Evolutionary conservation across 2,888 invertebrate genomes (phyloP), one percentile per base, ranked within the genome.

Genomic region (Scaptomyza cyrtandrae): DNA sequence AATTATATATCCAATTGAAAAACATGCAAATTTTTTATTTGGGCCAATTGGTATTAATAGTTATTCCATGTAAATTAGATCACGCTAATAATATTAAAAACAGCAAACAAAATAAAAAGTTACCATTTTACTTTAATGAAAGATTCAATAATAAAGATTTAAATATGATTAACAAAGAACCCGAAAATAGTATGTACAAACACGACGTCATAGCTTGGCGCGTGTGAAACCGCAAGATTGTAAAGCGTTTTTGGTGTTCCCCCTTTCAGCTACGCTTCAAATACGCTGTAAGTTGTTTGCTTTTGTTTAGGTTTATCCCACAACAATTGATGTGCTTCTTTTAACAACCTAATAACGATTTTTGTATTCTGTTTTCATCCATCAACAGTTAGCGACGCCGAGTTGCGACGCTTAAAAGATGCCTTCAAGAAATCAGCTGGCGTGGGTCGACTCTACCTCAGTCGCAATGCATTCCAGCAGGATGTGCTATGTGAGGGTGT

Each of bases 401-500:
- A 98, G 92, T 93, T 95, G 86, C 95, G 96, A 91, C 94, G 97
- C 80, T 94, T 98, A 65, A 95, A 96, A 90, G 97, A 97, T 92
- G 97, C 97, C 50, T 98, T 97, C 92, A 97, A 97, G 91, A 94
- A 96, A 90, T 95, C 96, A 80, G 95, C 97, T 59, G 96, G 96
- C 68, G 93, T 95, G 67, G 95, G 95, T 27, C 94, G 94, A 62
- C 93, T 94, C 81, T 93, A 94, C 80, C 93, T 97, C 90, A 95
- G 95, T 86, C 95, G 96, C 86, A 94, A 94, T 88, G 95, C 95
- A 45, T 98, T 98, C 92, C 95, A 95, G 59, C 95, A 95, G 90
- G 97, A 97, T 92, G 97, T 98, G 56, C 93, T 98, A 65, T 97
- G 97, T 82, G 97, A 97, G 91, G 96, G 96, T 55, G 97, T 98